phyloP scores from a whole-genome alignment of 2,113 vertebrate species.

The Tringa solitaria region DNA sequence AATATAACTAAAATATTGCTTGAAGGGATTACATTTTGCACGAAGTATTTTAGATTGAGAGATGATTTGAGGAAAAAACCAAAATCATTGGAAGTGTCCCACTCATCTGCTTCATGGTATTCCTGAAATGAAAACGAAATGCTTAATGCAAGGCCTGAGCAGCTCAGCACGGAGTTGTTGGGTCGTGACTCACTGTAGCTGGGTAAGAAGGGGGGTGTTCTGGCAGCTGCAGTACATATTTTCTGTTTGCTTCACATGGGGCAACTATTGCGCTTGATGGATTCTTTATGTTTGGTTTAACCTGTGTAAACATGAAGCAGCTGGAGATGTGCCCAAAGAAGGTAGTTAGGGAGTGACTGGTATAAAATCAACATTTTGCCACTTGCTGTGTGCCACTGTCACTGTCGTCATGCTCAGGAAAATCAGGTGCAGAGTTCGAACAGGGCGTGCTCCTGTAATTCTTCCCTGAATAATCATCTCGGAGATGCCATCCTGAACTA shows the following conservation, averaged over 20 bases:
- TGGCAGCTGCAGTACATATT: background rate
- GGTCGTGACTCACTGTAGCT: background rate
- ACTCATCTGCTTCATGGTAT: background rate
- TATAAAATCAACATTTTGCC: background rate
- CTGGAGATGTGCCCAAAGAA: background rate
- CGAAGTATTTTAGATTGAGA: background rate
- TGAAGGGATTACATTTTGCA: background rate
- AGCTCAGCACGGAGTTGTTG: background rate
- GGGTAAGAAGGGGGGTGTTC: background rate
- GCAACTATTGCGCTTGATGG: accelerated
- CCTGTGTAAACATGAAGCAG: background rate
- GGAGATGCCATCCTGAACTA: accelerated
- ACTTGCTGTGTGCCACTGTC: background rate
- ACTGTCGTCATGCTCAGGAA: background rate
- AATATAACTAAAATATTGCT: background rate
- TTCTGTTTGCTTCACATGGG: background rate
- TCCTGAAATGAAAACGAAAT: background rate
- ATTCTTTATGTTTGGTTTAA: background rate
- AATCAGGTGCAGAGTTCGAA: background rate
- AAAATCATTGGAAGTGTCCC: background rate
- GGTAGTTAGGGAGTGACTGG: background rate
- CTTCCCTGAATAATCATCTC: background rate
- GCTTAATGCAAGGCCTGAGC: accelerated
- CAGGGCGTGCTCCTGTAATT: background rate
- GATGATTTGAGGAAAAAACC: background rate